These are phyloP conservation scores for Neofelis nebulosa DNA, from an alignment of 2,113 vertebrate genomes.

Conservation along the genomic window DNA sequence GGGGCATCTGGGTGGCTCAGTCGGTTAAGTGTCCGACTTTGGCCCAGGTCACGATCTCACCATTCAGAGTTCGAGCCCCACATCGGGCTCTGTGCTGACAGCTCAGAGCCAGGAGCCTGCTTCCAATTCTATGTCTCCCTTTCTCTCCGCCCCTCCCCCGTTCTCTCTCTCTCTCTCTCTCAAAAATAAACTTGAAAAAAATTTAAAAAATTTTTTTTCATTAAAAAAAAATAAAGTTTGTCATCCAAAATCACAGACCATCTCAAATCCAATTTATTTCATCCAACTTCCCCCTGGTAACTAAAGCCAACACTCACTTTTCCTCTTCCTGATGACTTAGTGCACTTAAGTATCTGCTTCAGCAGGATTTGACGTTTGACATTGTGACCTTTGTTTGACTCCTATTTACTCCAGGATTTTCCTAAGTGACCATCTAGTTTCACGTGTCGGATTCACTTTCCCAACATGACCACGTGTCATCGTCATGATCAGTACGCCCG, in stretches of 20 bases:
- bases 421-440: not conserved
- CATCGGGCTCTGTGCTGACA: too few species aligned
- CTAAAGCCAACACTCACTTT: not conserved
- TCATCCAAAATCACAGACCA: not conserved
- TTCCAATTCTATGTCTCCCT: too few species aligned
- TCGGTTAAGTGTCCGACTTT: too few species aligned
- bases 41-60: too few species aligned
- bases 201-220: too few species aligned
- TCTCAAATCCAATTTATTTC: not conserved
- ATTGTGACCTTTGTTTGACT: not conserved
- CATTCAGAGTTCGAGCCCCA: too few species aligned
- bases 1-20: too few species aligned
- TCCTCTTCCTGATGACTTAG: not conserved
- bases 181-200: too few species aligned
- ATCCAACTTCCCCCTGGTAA: not conserved
- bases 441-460: not conserved
- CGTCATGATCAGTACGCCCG: not conserved
- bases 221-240: not conserved
- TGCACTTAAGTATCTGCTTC: not conserved
- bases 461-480: not conserved
- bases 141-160: too few species aligned
- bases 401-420: not conserved
- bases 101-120: too few species aligned
- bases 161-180: too few species aligned
- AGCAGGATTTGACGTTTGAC: not conserved